Conservation (phyloP, 2,113 vertebrate species). For the Epinephelus lanceolatus region DNA sequence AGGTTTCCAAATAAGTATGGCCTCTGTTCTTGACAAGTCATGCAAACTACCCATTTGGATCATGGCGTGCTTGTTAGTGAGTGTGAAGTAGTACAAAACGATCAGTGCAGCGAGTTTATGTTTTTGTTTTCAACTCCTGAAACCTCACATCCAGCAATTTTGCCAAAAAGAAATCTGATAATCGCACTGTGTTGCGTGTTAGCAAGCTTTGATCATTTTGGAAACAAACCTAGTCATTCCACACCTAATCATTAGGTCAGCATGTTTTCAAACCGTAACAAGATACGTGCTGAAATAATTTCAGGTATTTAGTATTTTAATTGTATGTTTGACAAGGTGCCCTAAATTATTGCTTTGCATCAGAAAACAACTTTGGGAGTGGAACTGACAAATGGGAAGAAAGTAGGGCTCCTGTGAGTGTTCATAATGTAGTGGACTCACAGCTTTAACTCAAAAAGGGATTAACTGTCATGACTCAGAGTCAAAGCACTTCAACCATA, state of each 20-base stretch:
- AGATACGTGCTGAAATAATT: slow-evolving; percentile 27
- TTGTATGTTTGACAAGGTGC: slow-evolving; percentile 11
- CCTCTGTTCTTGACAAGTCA: slow-evolving; percentile 68
- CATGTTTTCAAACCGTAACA: slow-evolving; percentile 38
- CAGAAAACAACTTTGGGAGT: slow-evolving; percentile 11
- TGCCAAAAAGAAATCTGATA: slow-evolving; percentile 52
- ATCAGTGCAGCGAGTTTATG: slow-evolving; percentile 41
- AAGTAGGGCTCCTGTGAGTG: not conserved
- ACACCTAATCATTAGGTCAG: slow-evolving; percentile 53
- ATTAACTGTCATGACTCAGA: not conserved
- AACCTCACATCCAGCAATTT: slow-evolving; percentile 39
- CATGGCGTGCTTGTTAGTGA: slow-evolving; percentile 55
- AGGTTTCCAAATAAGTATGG: slow-evolving; percentile 59
- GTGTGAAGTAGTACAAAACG: slow-evolving; percentile 61
- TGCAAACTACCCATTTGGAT: slow-evolving; percentile 61
- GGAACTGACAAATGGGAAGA: not conserved
- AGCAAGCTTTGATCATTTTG: slow-evolving; percentile 33
- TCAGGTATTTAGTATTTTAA: slow-evolving; percentile 36
- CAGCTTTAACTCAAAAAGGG: not conserved
- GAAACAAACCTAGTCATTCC: slow-evolving; percentile 33
- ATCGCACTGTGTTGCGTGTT: slow-evolving; percentile 35
- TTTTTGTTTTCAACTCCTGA: slow-evolving; percentile 55
- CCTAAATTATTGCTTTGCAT: slow-evolving; percentile 27
- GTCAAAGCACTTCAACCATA: not conserved
- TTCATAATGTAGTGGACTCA: not conserved